These are phyloP conservation scores for Antedon mediterranea DNA, from an alignment of 53 echinoderm and acorn worm genomes.

Conservation along the genomic window DNA sequence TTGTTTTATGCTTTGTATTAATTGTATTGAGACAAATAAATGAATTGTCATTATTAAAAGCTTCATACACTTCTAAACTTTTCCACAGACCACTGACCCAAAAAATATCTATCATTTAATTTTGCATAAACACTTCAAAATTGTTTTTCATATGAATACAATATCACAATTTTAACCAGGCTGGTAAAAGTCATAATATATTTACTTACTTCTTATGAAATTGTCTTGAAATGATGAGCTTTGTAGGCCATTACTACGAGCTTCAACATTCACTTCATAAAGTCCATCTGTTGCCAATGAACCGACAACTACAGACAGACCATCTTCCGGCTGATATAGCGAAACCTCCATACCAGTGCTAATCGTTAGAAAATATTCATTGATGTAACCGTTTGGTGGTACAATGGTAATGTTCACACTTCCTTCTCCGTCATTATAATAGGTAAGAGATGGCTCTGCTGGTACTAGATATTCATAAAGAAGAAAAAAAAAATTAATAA, in stretches of 20 bases:
- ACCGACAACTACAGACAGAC: neutral
- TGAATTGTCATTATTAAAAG: too few species aligned
- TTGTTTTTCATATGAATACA: too few species aligned
- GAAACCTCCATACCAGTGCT: neutral
- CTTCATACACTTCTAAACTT: too few species aligned
- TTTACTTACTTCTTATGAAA: neutral
- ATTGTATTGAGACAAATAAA: too few species aligned
- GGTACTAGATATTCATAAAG: too few species aligned
- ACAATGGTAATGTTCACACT: neutral
- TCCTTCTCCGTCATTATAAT: neutral
- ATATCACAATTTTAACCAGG: too few species aligned
- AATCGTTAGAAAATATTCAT: neutral
- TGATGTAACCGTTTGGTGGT: neutral
- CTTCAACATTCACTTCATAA: neutral
- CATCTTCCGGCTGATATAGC: neutral
- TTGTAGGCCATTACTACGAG: neutral
- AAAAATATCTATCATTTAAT: too few species aligned
- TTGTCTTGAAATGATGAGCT: neutral
- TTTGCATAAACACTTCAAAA: too few species aligned
- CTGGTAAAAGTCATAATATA: neutral
- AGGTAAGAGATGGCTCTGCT: neutral
- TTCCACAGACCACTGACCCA: too few species aligned
- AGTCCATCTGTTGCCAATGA: neutral
- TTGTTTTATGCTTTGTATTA: too few species aligned
- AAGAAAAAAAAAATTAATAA: too few species aligned